Base-by-base conservation (phyloP, 1,140 invertebrate species). In the Zaprionus tsacasi region DNA sequence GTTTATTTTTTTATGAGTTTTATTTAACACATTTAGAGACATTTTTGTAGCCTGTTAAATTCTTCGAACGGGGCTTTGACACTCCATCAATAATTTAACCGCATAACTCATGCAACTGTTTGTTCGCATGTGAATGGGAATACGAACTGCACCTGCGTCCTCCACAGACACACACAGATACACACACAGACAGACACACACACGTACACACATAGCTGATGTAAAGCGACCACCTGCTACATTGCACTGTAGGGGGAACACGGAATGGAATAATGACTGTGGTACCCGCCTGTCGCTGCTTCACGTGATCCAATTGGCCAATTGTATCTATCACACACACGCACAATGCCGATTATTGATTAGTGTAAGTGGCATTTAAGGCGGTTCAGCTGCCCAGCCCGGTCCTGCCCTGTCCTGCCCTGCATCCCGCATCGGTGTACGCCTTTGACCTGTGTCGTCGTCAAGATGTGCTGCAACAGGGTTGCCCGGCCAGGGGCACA, bases 341-440 rank as follows among this genome's bases (percentile, higher is more conserved):
- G 68, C 33, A 50, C 59, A 48, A 45, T 58, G 55, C 35, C 65
- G 25, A 83, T 78, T 88, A 88, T 87, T 87, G 79, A 88, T 87
- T 88, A 82, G 83, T 83, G 73, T 75, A 80, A 82, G 76, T 86
- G 82, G 56, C 71, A 82, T 82, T 82, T 70, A 78, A 61, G 66
- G 63, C 58, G 21, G n/a, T 70, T 38, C 75, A 60, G n/a, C 38
- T 33, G 63, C 40, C 50, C 63, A 30, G 45, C 36, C 35, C 33
- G 6, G 33, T 35, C 7, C 33, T 35, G 33, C 7, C 7, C 6
- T 35, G 33, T 35, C 33, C 33, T 27, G 25, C 1, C 33, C 33
- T 35, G 33, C 13, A 27, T 27, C 13, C 40, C 43, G 17, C 48
- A 35, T 50, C 38, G 40, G 40, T 2, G 40, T 15, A n/a, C 40